Evolutionary conservation across 2,888 invertebrate species (phyloP).

Genomic region (Tenthredo mesomela): DNA sequence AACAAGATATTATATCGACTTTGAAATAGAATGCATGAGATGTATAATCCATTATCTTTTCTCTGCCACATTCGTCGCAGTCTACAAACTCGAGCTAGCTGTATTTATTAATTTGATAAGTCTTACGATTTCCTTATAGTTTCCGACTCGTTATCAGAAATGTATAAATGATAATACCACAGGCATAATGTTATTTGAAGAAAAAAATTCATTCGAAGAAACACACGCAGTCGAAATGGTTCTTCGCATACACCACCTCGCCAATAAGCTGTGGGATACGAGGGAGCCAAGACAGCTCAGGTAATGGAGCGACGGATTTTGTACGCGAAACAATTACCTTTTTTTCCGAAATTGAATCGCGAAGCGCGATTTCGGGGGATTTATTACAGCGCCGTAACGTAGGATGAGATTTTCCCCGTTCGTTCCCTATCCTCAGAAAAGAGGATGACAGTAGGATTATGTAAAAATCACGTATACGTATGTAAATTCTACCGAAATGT

Average conservation of each 20-base stretch:
- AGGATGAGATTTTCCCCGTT: slow-evolving; percentile 15
- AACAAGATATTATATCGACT: slow-evolving; percentile 5
- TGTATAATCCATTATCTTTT: slow-evolving; percentile 37
- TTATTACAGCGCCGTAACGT: slow-evolving; percentile 4
- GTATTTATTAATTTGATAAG: background rate
- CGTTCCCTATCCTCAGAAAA: slow-evolving; percentile 28
- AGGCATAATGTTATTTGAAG: background rate
- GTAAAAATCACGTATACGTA: slow-evolving; percentile 37
- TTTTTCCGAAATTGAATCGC: slow-evolving; percentile 41
- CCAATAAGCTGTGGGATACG: background rate
- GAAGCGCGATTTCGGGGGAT: slow-evolving; percentile 30
- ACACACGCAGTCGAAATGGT: background rate
- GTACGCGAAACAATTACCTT: slow-evolving; percentile 29
- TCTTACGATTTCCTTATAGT: background rate
- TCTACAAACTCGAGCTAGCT: background rate
- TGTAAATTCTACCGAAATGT: slow-evolving; percentile 33
- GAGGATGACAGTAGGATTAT: slow-evolving; percentile 45
- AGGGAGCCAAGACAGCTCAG: slow-evolving; percentile 18
- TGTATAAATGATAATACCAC: background rate
- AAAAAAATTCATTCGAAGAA: background rate
- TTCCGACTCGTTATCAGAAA: too few species aligned
- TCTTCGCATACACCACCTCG: background rate
- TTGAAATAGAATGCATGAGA: slow-evolving; percentile 11
- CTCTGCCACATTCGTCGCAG: background rate
- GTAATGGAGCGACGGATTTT: slow-evolving; percentile 28